Conservation (phyloP, 2,797 vertebrate species). For the Fringilla coelebs region DNA sequence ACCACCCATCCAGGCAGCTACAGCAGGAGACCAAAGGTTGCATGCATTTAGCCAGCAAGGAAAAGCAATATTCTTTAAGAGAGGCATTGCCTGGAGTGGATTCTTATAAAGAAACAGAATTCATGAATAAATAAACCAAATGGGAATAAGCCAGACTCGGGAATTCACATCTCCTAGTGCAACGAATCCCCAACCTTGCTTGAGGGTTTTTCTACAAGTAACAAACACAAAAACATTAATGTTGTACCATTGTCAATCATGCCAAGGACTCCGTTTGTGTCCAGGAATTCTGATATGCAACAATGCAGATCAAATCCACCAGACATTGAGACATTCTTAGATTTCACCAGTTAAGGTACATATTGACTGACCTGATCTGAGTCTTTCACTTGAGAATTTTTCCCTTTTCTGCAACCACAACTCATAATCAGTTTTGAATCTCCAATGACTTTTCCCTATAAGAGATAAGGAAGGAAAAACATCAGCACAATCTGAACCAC, state of each 20-base stretch:
- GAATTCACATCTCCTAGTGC: not conserved
- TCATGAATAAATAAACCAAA: constrained; percentile 38
- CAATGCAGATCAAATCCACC: not conserved
- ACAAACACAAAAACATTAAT: not conserved
- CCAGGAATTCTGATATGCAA: not conserved
- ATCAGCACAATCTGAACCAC: not conserved
- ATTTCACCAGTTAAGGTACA: not conserved
- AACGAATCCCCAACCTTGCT: not conserved
- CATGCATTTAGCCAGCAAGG: not conserved
- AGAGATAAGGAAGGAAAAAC: constrained; percentile 37
- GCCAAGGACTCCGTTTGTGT: not conserved
- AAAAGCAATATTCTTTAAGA: constrained; percentile 1
- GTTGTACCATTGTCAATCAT: not conserved
- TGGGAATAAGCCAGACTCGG: not conserved
- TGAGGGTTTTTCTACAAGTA: not conserved
- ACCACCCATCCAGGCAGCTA: not conserved
- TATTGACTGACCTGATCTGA: constrained; percentile 54
- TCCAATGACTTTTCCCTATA: constrained; percentile 58
- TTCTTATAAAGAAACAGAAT: constrained; percentile 34
- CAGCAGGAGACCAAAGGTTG: not conserved
- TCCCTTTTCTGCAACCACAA: constrained; percentile 61
- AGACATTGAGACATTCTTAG: not conserved
- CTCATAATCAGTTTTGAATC: constrained; percentile 58
- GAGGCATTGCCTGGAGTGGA: not conserved
- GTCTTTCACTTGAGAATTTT: constrained; percentile 55